Evolutionary conservation across 2,888 invertebrate species (phyloP), one percentile per base, ranked within the genome.

Genomic region (Camponotus fellah): DNA sequence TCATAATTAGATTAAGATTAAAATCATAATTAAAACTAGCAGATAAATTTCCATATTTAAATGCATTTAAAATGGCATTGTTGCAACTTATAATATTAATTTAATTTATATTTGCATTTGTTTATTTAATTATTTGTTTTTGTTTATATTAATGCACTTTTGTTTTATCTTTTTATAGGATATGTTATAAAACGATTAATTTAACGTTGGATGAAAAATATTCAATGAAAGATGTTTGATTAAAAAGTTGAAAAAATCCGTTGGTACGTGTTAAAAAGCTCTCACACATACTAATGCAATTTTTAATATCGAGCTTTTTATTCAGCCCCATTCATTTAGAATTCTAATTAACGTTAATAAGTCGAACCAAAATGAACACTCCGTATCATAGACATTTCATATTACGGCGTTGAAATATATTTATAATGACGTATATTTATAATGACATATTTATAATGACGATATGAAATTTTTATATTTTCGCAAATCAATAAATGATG

Each of bases 171-270:
- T 43, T 71, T 10, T 60, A 12, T 68, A 60, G 21, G 17, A 58
- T 34, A 53, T 58, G 32, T 69, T 37, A 12, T 68, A 53, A 75
- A 75, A 46, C 49, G 34, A 21, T 40, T 76, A 65, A 0, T 66
- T 66, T n/a, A 65, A 34, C 10, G 21, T 66, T 34, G 21, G 40
- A 2, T 46, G 26, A 10, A 37, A 56, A 77, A 68, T 37, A 40
- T 69, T 43, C 68, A 68, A 77, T 66, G 21, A 40, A 14, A 68
- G 21, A 43, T 26, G 43, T 37, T 68, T 56, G 56, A 77, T 64
- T 49, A 49, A 64, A 75, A 64, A 64, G 21, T 75, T 21, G 17
- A 58, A 10, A 10, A 64, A 75, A 34, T 75, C 9, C 32, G 14
- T 32, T 5, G 32, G 58, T 6, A 17, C 3, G 17, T 60, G 17